These are phyloP conservation scores for Oreotrochilus melanogaster DNA, from an alignment of 2,113 vertebrate genomes.

Conservation along the genomic window DNA sequence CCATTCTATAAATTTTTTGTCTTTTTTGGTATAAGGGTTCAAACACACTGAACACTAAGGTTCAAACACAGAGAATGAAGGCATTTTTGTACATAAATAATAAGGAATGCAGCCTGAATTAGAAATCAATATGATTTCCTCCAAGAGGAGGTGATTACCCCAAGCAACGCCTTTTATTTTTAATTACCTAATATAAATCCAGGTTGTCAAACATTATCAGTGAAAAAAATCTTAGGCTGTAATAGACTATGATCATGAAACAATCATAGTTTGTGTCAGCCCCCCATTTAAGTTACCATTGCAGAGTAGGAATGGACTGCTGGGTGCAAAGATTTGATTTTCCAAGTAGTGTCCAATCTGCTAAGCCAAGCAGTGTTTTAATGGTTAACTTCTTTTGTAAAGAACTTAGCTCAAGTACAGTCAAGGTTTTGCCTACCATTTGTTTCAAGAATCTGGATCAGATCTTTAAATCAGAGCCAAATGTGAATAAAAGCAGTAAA, in stretches of 20 bases:
- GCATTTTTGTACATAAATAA: not conserved
- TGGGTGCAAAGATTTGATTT: not conserved
- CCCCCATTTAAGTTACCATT: not conserved
- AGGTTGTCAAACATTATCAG: not conserved
- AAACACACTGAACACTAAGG: not conserved
- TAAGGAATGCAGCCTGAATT: not conserved
- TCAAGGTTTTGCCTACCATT: slow-evolving; percentile 35
- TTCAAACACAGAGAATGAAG: not conserved
- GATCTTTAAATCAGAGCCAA: slow-evolving; percentile 44
- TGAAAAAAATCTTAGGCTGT: not conserved
- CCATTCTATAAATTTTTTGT: not conserved
- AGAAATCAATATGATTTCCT: not conserved
- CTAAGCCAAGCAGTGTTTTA: not conserved
- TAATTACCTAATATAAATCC: not conserved
- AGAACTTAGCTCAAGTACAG: not conserved
- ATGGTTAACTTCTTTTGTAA: not conserved
- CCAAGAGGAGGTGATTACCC: not conserved
- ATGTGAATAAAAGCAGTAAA: slow-evolving; percentile 36
- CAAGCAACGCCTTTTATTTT: not conserved
- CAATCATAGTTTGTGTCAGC: not conserved
- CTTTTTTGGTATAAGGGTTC: not conserved
- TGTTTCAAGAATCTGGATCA: not conserved
- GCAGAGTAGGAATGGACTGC: not conserved
- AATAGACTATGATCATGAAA: not conserved
- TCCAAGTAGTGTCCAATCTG: too few species aligned